Base-by-base conservation (phyloP, 2,113 vertebrate species). In the Casuarius casuarius region DNA sequence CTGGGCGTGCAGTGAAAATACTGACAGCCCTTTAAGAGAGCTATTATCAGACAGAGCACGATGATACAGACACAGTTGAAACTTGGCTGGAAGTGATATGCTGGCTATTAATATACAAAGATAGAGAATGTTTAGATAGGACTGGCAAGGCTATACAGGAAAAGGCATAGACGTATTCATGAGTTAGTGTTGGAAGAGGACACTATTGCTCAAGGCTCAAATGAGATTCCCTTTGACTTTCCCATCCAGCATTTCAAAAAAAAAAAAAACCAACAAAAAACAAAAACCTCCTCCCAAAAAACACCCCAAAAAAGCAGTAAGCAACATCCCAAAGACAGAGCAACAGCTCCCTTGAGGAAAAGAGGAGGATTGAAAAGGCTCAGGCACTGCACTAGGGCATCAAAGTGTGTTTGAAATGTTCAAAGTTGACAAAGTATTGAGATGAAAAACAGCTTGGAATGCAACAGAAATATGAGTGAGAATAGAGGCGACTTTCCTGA, bases 401-500 rank as follows among this genome's bases (percentile, higher is more conserved):
- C 87, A 82, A 51, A 92, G 63, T 67, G 68, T 73, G 51, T 88
- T 88, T 80, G 67, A 92, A 95, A 85, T 52, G 23, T 54, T 90
- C 5, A 1, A 88, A 90, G 51, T 35, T 95, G 89, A 84, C 78
- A 77, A 91, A 95, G 46, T n/a, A 35, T 51, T 0, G 12, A 90
- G 71, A 95, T 77, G 67, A 95, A 96, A 96, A 95, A 65, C 65
- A 88, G 26, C 81, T 83, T 87, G 54, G 84, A 92, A 87, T 31
- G 65, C 78, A 84, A 84, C 44, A 67, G 84, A 84, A 89, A 74
- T 83, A 80, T 93, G 78, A 95, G n/a, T 9, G 11, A 93, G 89
- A 96, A 46, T 16, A 96, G 84, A 91, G 54, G 56, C 88, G 79
- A 28, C 42, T 91, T 97, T 83, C 75, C 75, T 90, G 42, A 91